These are phyloP conservation scores for Pissodes strobi DNA, from an alignment of 1,140 invertebrate species.

Conservation along the genomic window DNA sequence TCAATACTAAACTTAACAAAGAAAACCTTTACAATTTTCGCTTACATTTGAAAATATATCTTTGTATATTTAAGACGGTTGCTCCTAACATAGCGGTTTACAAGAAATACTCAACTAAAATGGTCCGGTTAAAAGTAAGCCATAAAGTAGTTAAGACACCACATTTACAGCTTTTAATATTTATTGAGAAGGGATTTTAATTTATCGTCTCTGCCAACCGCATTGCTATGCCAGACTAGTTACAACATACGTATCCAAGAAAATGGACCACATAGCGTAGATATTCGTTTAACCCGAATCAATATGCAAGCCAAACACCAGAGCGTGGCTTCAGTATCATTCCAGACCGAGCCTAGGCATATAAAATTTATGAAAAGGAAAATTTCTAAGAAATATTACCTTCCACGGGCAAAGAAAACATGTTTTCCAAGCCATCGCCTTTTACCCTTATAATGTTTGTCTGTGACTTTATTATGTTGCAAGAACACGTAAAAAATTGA, in stretches of 20 bases:
- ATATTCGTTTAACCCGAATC: constrained; percentile 41
- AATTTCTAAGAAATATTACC: constrained; percentile 39
- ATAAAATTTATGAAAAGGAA: constrained; percentile 50
- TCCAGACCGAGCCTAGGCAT: constrained; percentile 32
- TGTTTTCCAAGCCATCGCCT: constrained; percentile 31
- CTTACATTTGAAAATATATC: too few relatives aligned
- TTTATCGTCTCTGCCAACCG: neutral
- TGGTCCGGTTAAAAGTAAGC: neutral
- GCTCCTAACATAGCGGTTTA: neutral
- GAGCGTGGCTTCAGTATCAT: constrained; percentile 29
- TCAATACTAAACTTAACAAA: too few relatives aligned
- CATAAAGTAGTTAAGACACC: constrained; percentile 10
- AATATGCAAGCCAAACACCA: constrained; percentile 45
- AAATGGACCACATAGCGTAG: constrained; percentile 25
- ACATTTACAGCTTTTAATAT: constrained; percentile 13
- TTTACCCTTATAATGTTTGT: constrained; percentile 20
- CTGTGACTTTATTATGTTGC: constrained; percentile 32
- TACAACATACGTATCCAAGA: constrained; percentile 14
- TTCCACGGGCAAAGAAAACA: constrained; percentile 27
- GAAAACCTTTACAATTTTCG: too few relatives aligned
- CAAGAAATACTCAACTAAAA: neutral
- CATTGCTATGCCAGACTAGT: constrained; percentile 18
- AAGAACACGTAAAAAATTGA: constrained; percentile 18
- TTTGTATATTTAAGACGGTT: too few relatives aligned
- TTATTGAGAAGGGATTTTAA: constrained; percentile 6